Evolutionary conservation across 92 coral and sea anemone genomes (phyloP).

Genomic region (Porites lobata): DNA sequence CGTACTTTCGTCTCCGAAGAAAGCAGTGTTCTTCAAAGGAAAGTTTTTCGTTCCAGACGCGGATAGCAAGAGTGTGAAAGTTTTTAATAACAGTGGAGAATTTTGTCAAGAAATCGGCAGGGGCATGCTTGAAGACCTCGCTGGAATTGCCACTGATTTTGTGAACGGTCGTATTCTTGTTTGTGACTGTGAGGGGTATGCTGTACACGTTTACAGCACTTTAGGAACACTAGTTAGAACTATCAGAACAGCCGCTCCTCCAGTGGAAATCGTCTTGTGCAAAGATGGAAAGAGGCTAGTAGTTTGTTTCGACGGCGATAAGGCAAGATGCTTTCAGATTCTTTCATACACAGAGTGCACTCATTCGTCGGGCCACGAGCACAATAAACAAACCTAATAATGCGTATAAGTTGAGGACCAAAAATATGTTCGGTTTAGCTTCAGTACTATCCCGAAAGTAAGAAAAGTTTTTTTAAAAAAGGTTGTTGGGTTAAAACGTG

Average conservation of each 20-base stretch:
- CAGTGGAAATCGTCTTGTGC: constrained; percentile 26
- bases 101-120: constrained; percentile 31
- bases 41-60: constrained; percentile 42
- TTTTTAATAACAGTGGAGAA: constrained; percentile 12
- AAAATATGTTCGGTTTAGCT: too few species aligned
- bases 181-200: constrained; percentile 26
- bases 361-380: background rate
- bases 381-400: background rate
- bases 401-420: background rate
- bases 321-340: constrained; percentile 12
- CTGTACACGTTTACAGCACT: constrained; percentile 25
- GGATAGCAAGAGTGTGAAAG: constrained; percentile 29
- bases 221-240: constrained; percentile 15
- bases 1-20: constrained; percentile 31
- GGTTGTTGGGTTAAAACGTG: too few species aligned
- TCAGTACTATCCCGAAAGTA: too few species aligned
- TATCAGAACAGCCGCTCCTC: constrained; percentile 12
- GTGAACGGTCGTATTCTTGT: constrained; percentile 11
- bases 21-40: constrained; percentile 26
- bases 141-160: constrained; percentile 31
- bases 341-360: background rate
- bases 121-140: constrained; percentile 17
- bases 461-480: too few species aligned
- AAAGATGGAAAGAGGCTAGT: constrained; percentile 16
- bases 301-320: constrained; percentile 32